These are phyloP conservation scores for Australoheros scitulus DNA, from an alignment of 2,113 vertebrate genomes.

Conservation along the genomic window DNA sequence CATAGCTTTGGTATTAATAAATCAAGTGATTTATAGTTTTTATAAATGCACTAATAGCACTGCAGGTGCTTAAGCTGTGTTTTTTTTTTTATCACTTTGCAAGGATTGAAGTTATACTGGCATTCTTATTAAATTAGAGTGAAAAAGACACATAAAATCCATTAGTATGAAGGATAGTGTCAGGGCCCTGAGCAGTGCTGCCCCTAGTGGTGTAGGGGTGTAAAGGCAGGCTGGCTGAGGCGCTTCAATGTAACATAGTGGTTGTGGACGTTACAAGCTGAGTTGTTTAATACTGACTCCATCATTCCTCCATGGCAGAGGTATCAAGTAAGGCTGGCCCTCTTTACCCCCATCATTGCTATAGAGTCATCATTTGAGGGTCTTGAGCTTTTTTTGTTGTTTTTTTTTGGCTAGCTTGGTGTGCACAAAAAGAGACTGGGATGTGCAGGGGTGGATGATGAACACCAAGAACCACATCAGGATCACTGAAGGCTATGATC, in stretches of 20 bases:
- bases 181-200: conserved; percentile 72
- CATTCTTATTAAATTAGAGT: conserved; percentile 14
- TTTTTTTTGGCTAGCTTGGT: background rate
- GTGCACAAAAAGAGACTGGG: background rate
- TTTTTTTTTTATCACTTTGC: conserved; percentile 31
- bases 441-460: conserved; percentile 22
- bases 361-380: conserved; percentile 59
- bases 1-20: conserved; percentile 74
- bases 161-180: conserved; percentile 50
- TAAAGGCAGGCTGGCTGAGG: conserved; percentile 76
- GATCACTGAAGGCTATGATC: conserved; percentile 20
- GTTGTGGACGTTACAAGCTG: conserved; percentile 44
- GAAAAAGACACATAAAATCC: conserved; percentile 31
- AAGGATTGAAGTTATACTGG: conserved; percentile 13
- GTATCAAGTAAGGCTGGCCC: conserved; percentile 67
- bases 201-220: conserved; percentile 70
- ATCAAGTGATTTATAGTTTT: conserved; percentile 26
- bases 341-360: conserved; percentile 53
- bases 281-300: conserved; percentile 57
- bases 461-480: conserved; percentile 19
- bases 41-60: conserved; percentile 37
- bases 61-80: background rate
- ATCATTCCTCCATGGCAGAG: conserved; percentile 54
- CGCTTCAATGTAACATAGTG: conserved; percentile 57
- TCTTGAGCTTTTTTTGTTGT: conserved; percentile 29